Percentiles rank a stretch among this genome's conserved stretches.
Conservation (phyloP, 2,797 vertebrate species). For the Cynodonichthys magdalenae region DNA sequence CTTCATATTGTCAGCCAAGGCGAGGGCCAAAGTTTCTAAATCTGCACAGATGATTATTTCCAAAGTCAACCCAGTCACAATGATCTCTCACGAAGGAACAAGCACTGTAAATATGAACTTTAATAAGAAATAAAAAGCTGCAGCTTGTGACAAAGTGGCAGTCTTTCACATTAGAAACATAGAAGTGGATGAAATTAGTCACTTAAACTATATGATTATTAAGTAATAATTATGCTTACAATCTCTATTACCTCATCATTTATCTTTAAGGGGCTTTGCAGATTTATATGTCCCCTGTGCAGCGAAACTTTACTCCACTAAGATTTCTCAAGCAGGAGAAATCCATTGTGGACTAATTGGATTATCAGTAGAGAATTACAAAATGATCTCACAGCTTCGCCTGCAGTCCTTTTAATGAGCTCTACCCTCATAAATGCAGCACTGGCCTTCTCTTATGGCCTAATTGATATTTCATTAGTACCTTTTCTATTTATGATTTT, state of each 20-base stretch:
- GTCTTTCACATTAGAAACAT: slow-evolving; percentile 14
- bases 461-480: slow-evolving; percentile 85
- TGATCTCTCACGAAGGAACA: slow-evolving; percentile 21
- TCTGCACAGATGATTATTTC: slow-evolving; percentile 54
- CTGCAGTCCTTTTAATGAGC: slow-evolving; percentile 72
- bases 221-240: slow-evolving; percentile 58
- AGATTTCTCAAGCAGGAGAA: slow-evolving; percentile 63
- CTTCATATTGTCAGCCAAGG: slow-evolving; percentile 77
- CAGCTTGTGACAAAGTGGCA: slow-evolving; percentile 6
- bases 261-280: slow-evolving; percentile 65
- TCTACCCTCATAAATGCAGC: slow-evolving; percentile 71
- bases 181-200: slow-evolving; percentile 14
- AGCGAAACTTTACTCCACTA: slow-evolving; percentile 73
- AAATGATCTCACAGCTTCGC: slow-evolving; percentile 65
- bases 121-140: slow-evolving; percentile 10
- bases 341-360: slow-evolving; percentile 76
- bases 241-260: slow-evolving; percentile 58
- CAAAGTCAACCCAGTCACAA: slow-evolving; percentile 53
- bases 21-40: slow-evolving; percentile 65
- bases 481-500: slow-evolving; percentile 78
- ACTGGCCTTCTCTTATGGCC: slow-evolving; percentile 69
- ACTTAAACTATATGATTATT: slow-evolving; percentile 51
- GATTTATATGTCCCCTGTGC: slow-evolving; percentile 62
- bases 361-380: slow-evolving; percentile 72
- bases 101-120: slow-evolving; percentile 15